These are phyloP conservation scores for Agrochola circellaris DNA, from an alignment of 2,888 invertebrate species.

Conservation along the genomic window DNA sequence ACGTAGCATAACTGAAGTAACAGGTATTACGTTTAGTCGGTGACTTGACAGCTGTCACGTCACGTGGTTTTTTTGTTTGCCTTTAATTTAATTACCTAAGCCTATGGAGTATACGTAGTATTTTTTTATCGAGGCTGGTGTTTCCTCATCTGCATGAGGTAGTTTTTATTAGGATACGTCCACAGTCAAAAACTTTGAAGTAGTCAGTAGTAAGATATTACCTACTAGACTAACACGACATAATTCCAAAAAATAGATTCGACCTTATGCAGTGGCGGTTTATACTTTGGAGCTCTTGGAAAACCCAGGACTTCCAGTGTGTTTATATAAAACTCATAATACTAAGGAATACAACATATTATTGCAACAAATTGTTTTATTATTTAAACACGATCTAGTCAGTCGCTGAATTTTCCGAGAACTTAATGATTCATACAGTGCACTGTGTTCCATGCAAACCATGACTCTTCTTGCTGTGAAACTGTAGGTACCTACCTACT, in stretches of 20 bases:
- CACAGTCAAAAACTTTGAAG: too few relatives aligned
- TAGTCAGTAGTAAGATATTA: background rate
- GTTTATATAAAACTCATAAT: background rate
- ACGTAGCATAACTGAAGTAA: too few relatives aligned
- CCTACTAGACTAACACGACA: background rate
- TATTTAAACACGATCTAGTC: constrained; percentile 42
- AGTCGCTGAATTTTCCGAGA: constrained; percentile 44
- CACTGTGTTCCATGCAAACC: constrained; percentile 27
- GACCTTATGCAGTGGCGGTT: background rate
- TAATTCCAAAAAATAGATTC: background rate
- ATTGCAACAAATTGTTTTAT: constrained; percentile 20
- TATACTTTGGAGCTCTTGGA: background rate
- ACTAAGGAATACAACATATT: background rate
- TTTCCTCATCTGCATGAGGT: too few relatives aligned
- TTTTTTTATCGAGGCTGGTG: too few relatives aligned
- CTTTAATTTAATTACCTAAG: too few relatives aligned
- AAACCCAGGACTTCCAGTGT: background rate
- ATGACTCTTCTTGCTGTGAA: constrained; percentile 23
- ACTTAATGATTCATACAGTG: constrained; percentile 46
- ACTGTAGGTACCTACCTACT: background rate
- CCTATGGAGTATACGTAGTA: too few relatives aligned
- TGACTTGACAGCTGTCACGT: too few relatives aligned
- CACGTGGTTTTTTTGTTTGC: too few relatives aligned
- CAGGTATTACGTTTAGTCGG: too few relatives aligned
- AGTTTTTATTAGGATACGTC: too few relatives aligned